Evolutionary conservation across 2,888 invertebrate species (phyloP).

Genomic region (Drosophila kokeensis): DNA sequence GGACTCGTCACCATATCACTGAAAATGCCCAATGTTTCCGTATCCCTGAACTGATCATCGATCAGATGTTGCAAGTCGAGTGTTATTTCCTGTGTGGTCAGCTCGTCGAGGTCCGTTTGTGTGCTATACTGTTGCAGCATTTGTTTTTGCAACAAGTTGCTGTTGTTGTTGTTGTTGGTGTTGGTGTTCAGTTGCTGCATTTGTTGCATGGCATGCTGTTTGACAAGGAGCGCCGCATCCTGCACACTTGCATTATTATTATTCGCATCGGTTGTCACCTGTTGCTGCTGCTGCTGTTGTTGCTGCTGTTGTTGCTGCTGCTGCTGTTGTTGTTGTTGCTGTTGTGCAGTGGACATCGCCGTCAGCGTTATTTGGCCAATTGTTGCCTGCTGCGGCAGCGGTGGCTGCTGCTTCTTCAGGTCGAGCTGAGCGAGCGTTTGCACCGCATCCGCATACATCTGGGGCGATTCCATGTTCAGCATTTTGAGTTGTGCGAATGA

Average conservation of each 20-base stretch:
- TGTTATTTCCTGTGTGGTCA: conserved; percentile 96
- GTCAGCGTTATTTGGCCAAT: conserved; percentile 84
- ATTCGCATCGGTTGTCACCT: conserved; percentile 70
- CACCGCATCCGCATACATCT: conserved; percentile 85
- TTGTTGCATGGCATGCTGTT: conserved; percentile 85
- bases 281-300: conserved; percentile 58
- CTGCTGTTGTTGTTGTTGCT: conserved; percentile 67
- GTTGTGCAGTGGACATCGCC: conserved; percentile 83
- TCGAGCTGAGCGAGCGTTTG: conserved; percentile 85
- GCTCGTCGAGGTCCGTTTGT: conserved; percentile 93
- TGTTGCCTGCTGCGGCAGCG: conserved; percentile 83
- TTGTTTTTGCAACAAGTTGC: conserved; percentile 86
- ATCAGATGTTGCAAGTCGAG: conserved; percentile 96
- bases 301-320: conserved; percentile 69
- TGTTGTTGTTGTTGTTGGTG: conserved; percentile 83
- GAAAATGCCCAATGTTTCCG: conserved; percentile 90
- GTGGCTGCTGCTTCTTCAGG: conserved; percentile 84
- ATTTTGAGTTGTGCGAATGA: conserved; percentile 83
- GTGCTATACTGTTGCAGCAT: conserved; percentile 91
- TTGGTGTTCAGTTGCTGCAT: conserved; percentile 84
- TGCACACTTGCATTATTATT: conserved; percentile 69
- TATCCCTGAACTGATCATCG: conserved; percentile 95
- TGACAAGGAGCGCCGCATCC: conserved; percentile 82
- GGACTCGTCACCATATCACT: conserved; percentile 91
- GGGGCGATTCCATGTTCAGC: conserved; percentile 86